Conservation (phyloP, 2,113 vertebrate species). For the mouse (Mus musculus) region GRCm39 chr7:69973501-69974000, state of each 20-base stretch:
- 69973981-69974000: neutral
- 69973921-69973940: neutral
- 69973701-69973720: rapidly evolving
- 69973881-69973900: neutral
- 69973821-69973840: neutral
- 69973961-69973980: rapidly evolving
- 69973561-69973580: neutral
- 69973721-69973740: rapidly evolving
- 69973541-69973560: neutral
- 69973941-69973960: neutral
- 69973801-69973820: neutral
- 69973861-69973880: rapidly evolving
- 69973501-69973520: neutral
- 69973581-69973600: too few species aligned
- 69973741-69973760: neutral
- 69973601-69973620: neutral
- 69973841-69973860: too few species aligned
- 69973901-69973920: too few species aligned
- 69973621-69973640: neutral
- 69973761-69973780: rapidly evolving
- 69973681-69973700: rapidly evolving
- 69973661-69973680: too few species aligned
- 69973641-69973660: neutral
- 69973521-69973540: rapidly evolving
- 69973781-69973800: neutral